Percentiles rank a stretch among this genome's conserved stretches.
Conservation (phyloP, 2,113 vertebrate genomes). For the Tonatia bakeri region DNA sequence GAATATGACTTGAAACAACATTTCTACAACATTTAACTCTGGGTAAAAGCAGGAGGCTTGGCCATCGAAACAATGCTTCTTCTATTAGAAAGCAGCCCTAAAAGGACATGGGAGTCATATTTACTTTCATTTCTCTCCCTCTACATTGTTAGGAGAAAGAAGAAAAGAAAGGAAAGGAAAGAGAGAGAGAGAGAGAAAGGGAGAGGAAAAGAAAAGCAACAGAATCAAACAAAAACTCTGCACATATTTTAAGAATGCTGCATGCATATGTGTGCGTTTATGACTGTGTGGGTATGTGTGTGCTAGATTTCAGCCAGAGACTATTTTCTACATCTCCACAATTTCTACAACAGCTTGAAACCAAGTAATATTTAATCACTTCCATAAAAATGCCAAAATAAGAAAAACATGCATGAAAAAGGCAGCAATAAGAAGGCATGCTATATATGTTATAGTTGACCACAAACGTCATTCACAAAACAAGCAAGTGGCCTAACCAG, state of each 20-base stretch:
- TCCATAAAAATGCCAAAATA: slow-evolving; percentile 73
- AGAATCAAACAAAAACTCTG: slow-evolving; percentile 5
- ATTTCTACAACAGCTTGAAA: slow-evolving; percentile 69
- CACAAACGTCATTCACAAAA: slow-evolving; percentile 62
- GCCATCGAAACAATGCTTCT: slow-evolving; percentile 59
- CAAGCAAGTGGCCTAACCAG: slow-evolving; percentile 46
- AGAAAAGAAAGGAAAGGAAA: neutral
- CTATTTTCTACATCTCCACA: slow-evolving; percentile 37
- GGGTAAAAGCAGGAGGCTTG: slow-evolving; percentile 69
- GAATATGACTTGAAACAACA: slow-evolving; percentile 69
- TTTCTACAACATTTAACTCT: slow-evolving; percentile 67
- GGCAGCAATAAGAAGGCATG: slow-evolving; percentile 53
- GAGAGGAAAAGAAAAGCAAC: neutral
- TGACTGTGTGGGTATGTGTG: neutral
- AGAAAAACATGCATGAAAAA: slow-evolving; percentile 67
- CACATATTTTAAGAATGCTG: neutral
- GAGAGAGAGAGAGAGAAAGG: too few species aligned
- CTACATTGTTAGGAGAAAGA: neutral
- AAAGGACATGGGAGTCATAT: slow-evolving; percentile 72
- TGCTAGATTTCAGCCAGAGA: slow-evolving; percentile 64
- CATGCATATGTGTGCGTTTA: neutral
- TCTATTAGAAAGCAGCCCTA: slow-evolving; percentile 66
- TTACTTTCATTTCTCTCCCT: slow-evolving; percentile 67
- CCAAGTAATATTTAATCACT: slow-evolving; percentile 68
- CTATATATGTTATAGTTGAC: slow-evolving; percentile 61